Evolutionary conservation across 2,888 invertebrate genomes (phyloP), one percentile per base, ranked within the genome.

Genomic region (Oxyteleia sp.): DNA sequence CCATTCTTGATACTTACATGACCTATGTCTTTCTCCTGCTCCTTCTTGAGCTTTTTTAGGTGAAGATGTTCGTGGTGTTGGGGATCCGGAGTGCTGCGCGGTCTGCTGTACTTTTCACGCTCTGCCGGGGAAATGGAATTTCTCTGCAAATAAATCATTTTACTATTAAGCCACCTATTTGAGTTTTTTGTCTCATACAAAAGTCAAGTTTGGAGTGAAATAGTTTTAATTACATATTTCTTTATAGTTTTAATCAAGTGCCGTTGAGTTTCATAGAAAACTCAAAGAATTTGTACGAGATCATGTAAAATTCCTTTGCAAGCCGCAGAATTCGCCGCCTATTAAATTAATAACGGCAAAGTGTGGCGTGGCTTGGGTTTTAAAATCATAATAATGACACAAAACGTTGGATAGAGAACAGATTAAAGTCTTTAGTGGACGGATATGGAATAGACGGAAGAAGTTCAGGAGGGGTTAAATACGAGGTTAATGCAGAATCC

Each of bases 71-170:
- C 95, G 86, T 95, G 94, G 66, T 94, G 94, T 85, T 95, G 95
- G 5, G 96, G 95, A 89, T 96, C 96, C 16, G 95, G 95, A 13
- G 97, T 96, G 94, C 97, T 97, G 92, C 97, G 94, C 88, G 97
- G 96, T 93, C 97, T 95, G 79, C 88, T 92, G 93, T 97, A 97
- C 93, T 97, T 97, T 93, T 97, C 97, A 51, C 93, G 91, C 64
- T 93, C 93, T 68, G 96, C 97, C 8, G 97, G 97, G 78, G 97
- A 97, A 94, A 97, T 97, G 89, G 97, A 97, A 94, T 96, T 97
- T 93, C 96, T 95, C 97, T 97, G 95, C 47, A 94, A 94, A 87
- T 89, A 85, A 68, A 41, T 49, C 38, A 32, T 68, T 68, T 18
- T 15, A 35, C 38, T 11, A 13, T 38, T 15, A 23, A n/a, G n/a